Evolutionary conservation across 2,888 invertebrate species (phyloP).

Genomic region (Volucella inflata): DNA sequence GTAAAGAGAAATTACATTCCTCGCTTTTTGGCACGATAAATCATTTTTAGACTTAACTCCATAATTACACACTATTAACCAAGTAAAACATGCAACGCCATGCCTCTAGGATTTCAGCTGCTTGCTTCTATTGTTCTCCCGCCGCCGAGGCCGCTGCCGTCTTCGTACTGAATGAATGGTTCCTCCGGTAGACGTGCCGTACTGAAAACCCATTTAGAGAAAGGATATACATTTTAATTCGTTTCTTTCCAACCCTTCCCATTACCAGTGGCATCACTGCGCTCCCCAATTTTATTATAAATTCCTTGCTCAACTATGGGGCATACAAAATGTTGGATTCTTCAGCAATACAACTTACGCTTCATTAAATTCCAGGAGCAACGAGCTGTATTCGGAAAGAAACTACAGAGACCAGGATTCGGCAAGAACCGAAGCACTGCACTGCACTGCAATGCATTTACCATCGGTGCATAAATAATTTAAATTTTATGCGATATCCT

Average conservation of each 20-base stretch:
- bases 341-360: constrained; percentile 66
- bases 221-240: constrained; percentile 64
- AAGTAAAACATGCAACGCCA: constrained; percentile 70
- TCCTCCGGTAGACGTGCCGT: constrained; percentile 17
- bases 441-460: constrained; percentile 70
- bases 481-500: constrained; percentile 71
- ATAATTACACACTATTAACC: constrained; percentile 74
- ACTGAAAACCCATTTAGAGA: constrained; percentile 54
- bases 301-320: constrained; percentile 7
- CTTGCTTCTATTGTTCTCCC: neutral
- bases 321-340: constrained; percentile 54
- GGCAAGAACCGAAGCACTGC: constrained; percentile 13
- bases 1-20: constrained; percentile 55
- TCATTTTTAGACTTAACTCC: constrained; percentile 61
- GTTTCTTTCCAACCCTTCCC: constrained; percentile 17
- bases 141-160: neutral
- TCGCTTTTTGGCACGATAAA: constrained; percentile 66
- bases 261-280: neutral
- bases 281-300: too few relatives aligned
- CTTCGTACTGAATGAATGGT: too few relatives aligned
- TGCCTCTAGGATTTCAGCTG: constrained; percentile 24
- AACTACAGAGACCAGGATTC: constrained; percentile 22
- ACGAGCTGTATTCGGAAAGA: constrained; percentile 25
- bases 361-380: constrained; percentile 67
- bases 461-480: constrained; percentile 74